Evolutionary conservation across 2,113 vertebrate species (phyloP).

Genomic region (Diadophis punctatus): DNA sequence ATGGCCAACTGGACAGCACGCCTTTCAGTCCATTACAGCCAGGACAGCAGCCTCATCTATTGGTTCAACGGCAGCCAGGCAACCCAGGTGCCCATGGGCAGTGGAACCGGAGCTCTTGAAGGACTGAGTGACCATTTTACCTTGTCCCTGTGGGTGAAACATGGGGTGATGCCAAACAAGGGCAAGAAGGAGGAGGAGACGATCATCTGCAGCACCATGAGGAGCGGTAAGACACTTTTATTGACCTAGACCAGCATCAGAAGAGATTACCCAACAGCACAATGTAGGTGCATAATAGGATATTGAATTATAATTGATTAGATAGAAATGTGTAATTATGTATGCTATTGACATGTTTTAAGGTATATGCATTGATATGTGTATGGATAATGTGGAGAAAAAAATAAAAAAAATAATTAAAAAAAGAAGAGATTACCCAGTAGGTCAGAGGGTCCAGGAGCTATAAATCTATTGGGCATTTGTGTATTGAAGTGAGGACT

Average conservation of each 20-base stretch:
- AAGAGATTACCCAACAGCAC: neutral
- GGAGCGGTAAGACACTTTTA: constrained; percentile 76
- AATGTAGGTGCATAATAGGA: too few species aligned
- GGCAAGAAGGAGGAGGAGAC: constrained; percentile 90
- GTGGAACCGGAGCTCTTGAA: constrained; percentile 53
- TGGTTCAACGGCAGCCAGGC: constrained; percentile 96
- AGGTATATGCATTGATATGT: too few species aligned
- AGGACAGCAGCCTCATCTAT: constrained; percentile 94
- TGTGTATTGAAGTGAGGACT: neutral
- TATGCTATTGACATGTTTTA: too few species aligned
- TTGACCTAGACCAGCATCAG: neutral
- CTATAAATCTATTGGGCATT: neutral
- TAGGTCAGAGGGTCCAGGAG: neutral
- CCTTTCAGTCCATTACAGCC: constrained; percentile 91
- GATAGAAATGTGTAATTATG: too few species aligned
- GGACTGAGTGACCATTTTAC: constrained; percentile 89
- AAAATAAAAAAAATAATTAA: too few species aligned
- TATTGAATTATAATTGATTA: too few species aligned
- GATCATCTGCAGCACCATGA: constrained; percentile 90
- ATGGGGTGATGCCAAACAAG: constrained; percentile 78
- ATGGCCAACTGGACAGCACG: constrained; percentile 88
- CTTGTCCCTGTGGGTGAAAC: constrained; percentile 93
- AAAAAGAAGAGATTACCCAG: neutral
- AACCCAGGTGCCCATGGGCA: constrained; percentile 78
- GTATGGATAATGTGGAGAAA: too few species aligned